Evolutionary conservation across 2,888 invertebrate genomes (phyloP), one percentile per base, ranked within the genome.

Genomic region (Tetragonula carbonaria): DNA sequence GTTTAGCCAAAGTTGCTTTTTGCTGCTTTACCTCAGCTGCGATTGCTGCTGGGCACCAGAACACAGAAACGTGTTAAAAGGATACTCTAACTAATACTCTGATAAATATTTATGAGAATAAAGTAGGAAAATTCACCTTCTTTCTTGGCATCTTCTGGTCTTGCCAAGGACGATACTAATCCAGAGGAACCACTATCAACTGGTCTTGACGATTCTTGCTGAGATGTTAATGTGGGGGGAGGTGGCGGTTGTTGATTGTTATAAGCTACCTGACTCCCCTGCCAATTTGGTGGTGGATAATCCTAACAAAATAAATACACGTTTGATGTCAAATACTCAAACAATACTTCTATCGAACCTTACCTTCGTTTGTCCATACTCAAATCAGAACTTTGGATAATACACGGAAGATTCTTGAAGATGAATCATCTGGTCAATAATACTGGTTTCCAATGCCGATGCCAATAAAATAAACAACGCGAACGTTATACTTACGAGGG

Each of bases 1-100:
- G 98, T 91, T 97, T 97, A 45, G 96, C 96, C 87, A 98, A 95
- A 79, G 97, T 97, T 13, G 97, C 97, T 93, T 97, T 97, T 94
- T 98, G 98, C 90, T 97, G 97, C 91, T 97, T 97, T 94, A 97
- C 96, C 95, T 98, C 98, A 87, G 97, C 96, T 89, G 97, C 97
- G 91, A 98, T 97, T 77, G 97, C 97, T 96, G 95, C 91, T 94
- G 91, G 81, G 50, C 85, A 80, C 79, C 45, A 83, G 45, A 85
- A 75, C 78, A 78, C 63, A 82, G 87, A 81, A 59, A 57, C 18
- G 2, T 55, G 23, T 75, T 23, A 67, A 66, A 51, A 55, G 23
- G 13, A 18, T 55, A 74, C 8, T 0, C 4, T 0, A 5, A 28
- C 28, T 33, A 33, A 11, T 2, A 28, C 23, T 23, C 2, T 28